Evolutionary conservation across 2,888 invertebrate species (phyloP).

Genomic region (Metopia argyrocephala): DNA sequence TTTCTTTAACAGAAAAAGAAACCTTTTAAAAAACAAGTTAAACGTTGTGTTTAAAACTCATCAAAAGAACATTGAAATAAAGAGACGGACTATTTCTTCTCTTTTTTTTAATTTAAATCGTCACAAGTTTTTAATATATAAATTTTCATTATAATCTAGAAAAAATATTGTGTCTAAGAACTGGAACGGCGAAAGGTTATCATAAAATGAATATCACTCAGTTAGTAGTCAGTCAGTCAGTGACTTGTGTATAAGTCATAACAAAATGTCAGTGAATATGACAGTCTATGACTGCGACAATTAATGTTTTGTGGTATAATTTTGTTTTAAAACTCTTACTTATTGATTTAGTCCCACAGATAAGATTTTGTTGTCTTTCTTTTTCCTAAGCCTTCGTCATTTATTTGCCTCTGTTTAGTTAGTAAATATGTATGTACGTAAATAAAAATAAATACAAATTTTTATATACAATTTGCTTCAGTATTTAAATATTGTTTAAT

Average conservation of each 20-base stretch:
- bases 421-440: not conserved
- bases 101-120: not conserved
- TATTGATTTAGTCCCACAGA: constrained; percentile 40
- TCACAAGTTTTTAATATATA: constrained; percentile 9
- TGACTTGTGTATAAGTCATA: not conserved
- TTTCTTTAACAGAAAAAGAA: not conserved
- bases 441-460: not conserved
- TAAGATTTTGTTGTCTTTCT: constrained; percentile 21
- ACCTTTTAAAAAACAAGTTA: constrained; percentile 3
- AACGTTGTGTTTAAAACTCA: constrained; percentile 1
- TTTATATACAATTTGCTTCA: not conserved
- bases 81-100: too few species aligned
- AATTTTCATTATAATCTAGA: constrained; percentile 5
- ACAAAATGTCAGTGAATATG: not conserved
- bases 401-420: not conserved
- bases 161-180: not conserved
- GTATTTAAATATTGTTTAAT: constrained; percentile 18
- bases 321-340: not conserved
- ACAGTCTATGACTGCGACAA: not conserved
- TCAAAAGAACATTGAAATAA: not conserved
- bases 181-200: constrained; percentile 27
- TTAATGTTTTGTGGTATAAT: not conserved
- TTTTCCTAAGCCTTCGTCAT: not conserved
- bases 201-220: constrained; percentile 10
- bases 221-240: constrained; percentile 17